phyloP scores from a whole-genome alignment of 1,140 invertebrate genomes.

The Procambarus virginalis region DNA sequence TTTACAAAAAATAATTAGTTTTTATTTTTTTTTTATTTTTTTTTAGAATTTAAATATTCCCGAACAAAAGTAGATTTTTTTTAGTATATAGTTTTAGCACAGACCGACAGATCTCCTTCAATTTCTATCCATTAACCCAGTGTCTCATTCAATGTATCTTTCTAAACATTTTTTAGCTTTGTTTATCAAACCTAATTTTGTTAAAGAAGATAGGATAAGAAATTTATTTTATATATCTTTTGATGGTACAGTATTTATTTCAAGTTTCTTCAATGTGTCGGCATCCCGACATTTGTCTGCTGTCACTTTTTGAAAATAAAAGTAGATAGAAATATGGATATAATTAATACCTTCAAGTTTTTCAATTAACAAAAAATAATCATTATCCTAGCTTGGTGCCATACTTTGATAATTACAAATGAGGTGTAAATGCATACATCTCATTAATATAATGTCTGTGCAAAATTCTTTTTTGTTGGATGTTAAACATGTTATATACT shows the following conservation, averaged over 20 bases:
- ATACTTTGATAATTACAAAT: too few relatives aligned
- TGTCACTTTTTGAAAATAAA: conserved; percentile 52
- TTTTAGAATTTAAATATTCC: background rate
- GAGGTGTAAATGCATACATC: too few relatives aligned
- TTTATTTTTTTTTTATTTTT: background rate
- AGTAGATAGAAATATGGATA: conserved; percentile 41
- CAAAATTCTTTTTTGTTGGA: too few relatives aligned
- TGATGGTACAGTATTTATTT: conserved; percentile 26
- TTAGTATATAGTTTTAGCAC: conserved; percentile 9
- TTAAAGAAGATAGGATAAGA: conserved; percentile 2
- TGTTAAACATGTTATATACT: too few relatives aligned
- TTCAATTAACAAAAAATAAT: background rate
- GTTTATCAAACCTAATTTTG: background rate
- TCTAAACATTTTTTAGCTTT: background rate
- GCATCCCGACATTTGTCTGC: conserved; percentile 30
- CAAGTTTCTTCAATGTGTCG: background rate
- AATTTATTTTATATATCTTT: conserved; percentile 46
- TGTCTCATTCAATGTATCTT: background rate
- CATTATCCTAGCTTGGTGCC: too few relatives aligned
- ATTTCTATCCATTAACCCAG: conserved; percentile 17
- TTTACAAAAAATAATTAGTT: background rate
- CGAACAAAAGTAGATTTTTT: background rate
- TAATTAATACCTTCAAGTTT: background rate
- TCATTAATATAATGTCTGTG: too few relatives aligned
- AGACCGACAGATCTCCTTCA: conserved; percentile 8